Evolutionary conservation across 1,140 invertebrate species (phyloP), one percentile per base, ranked within the genome.

Genomic region (Papilio polytes): DNA sequence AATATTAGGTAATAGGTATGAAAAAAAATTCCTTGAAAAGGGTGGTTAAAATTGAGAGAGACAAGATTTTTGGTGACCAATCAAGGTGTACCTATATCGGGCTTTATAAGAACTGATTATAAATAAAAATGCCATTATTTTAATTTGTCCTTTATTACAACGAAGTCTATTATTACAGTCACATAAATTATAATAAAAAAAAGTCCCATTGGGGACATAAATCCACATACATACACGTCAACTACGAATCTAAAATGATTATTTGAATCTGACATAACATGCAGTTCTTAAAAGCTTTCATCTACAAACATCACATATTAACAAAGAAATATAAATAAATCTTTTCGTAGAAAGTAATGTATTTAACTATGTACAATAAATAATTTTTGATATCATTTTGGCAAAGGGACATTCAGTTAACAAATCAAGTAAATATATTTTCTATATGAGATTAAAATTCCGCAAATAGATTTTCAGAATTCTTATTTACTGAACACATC

Each of bases 91-190:
- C 36, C 36, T 8, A 41, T 1, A 26, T 26, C 26, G 26, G 36
- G 36, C 6, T 41, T 41, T 8, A 8, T 8, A 41, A 41, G 36
- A 8, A 41, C 0, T 41, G 7, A 8, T 41, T 41, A 8, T 41
- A 0, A 66, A 85, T 63, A 44, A 81, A 81, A 31, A 78, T 53
- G 18, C 78, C 36, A 74, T 74, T 72, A 84, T 83, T 89, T 90
- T 85, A 66, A 22, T 78, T 78, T 66, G 87, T 89, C 84, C 83
- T 94, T 94, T 94, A 94, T 90, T 94, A 94, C 91, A 93, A 94
- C 90, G 89, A 94, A 93, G 89, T 90, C 92, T 93, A 94, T 89
- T 83, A 80, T 88, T 94, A 92, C 89, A 91, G 84, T 93, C 89
- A 93, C 90, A 93, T 93, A 91, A 84, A 89, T 87, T 88, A 87